Conservation (phyloP, 2,113 vertebrate species). For the Cromileptes altivelis region DNA sequence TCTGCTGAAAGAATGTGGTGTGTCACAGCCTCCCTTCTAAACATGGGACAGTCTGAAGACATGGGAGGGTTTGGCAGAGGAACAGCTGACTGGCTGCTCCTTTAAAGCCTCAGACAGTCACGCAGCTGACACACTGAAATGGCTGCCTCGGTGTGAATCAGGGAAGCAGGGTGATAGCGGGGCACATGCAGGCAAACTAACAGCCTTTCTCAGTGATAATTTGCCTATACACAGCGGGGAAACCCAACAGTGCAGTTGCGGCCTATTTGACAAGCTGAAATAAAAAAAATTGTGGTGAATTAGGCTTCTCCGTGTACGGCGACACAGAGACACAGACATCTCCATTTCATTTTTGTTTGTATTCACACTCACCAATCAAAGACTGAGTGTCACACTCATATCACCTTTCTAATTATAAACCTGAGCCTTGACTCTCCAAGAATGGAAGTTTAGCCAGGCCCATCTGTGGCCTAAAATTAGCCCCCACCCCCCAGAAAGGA, state of each 20-base stretch:
- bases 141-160: slow-evolving; percentile 33
- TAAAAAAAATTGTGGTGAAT: background rate
- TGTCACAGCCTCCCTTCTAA: slow-evolving; percentile 34
- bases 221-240: background rate
- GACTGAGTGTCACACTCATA: slow-evolving; percentile 79
- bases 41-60: slow-evolving; percentile 34
- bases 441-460: slow-evolving; percentile 92
- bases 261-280: background rate
- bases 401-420: slow-evolving; percentile 92
- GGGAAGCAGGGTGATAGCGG: slow-evolving; percentile 23
- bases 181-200: background rate
- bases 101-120: slow-evolving; percentile 50
- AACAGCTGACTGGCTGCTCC: slow-evolving; percentile 75
- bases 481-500: slow-evolving; percentile 52
- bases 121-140: slow-evolving; percentile 70
- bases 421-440: slow-evolving; percentile 85
- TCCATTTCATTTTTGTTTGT: slow-evolving; percentile 11
- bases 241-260: background rate
- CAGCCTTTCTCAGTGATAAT: background rate
- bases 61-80: slow-evolving; percentile 53
- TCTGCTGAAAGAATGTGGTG: slow-evolving; percentile 63
- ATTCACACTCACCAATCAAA: slow-evolving; percentile 28
- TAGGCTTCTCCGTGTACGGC: background rate
- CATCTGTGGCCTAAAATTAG: slow-evolving; percentile 91
- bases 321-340: background rate